Evolutionary conservation across 1,140 invertebrate genomes (phyloP).

Genomic region (Pemphigus obesinymphae): DNA sequence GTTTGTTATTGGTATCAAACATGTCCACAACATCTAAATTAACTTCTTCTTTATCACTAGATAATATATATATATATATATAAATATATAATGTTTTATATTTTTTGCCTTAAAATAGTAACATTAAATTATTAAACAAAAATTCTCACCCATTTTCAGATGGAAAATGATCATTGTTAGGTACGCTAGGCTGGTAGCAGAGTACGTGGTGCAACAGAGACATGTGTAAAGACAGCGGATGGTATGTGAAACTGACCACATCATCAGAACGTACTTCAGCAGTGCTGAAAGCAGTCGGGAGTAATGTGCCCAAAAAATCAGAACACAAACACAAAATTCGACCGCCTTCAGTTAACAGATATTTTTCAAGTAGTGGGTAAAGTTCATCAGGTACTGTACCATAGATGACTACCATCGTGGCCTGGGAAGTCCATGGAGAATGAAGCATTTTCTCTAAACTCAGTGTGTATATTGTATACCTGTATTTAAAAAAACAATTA

Average conservation of each 20-base stretch:
- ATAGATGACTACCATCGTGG: slow-evolving; percentile 70
- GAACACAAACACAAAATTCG: slow-evolving; percentile 77
- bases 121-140: neutral
- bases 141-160: slow-evolving; percentile 53
- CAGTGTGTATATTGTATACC: slow-evolving; percentile 72
- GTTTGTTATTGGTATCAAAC: slow-evolving; percentile 61
- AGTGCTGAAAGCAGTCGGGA: slow-evolving; percentile 69
- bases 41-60: neutral
- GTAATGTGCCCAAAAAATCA: slow-evolving; percentile 68
- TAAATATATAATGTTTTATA: neutral
- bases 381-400: slow-evolving; percentile 64
- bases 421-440: slow-evolving; percentile 66
- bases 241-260: slow-evolving; percentile 74
- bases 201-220: slow-evolving; percentile 82
- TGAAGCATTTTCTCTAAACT: slow-evolving; percentile 58
- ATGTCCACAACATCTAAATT: slow-evolving; percentile 50
- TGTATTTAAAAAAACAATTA: slow-evolving; percentile 49
- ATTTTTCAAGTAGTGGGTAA: slow-evolving; percentile 64
- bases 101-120: too few species aligned
- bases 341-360: slow-evolving; percentile 64
- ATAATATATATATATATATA: neutral
- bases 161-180: slow-evolving; percentile 64
- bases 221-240: slow-evolving; percentile 70
- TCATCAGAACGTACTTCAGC: slow-evolving; percentile 77
- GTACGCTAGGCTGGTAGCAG: slow-evolving; percentile 75